Evolutionary conservation across 2,797 vertebrate genomes (phyloP), one percentile per base, ranked within the genome.

Genomic region (Cyclopterus lumpus): DNA sequence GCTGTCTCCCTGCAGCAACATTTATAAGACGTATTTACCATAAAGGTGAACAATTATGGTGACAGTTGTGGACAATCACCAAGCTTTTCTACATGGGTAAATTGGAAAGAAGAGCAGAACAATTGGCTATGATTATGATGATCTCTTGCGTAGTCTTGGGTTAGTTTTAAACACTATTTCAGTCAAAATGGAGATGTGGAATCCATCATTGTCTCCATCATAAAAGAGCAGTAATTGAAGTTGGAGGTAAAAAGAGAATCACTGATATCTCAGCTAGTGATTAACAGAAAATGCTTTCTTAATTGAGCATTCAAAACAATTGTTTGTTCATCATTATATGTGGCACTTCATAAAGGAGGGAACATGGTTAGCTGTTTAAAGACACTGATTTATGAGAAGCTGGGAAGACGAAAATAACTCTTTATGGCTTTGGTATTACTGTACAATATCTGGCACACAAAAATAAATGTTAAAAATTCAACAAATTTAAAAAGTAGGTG

Each of bases 291-390:
- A 48, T 12, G 34, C 36, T 75, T 71, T 78, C 58, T 58, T 42
- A 30, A 51, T 46, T 28, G 34, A 73, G 40, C 32, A 59, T 46
- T 40, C 58, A n/a, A 75, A 55, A 64, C 32, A 53, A 40, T 67
- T 24, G 82, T 80, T 86, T 83, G 48, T 82, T 81, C 62, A 80
- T 82, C 44, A 67, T 69, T 61, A 16, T 5, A 69, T 73, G 42
- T 32, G 59, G 46, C 40, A 28, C 57, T 62, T 82, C 10, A 64
- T 51, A 42, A 64, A 48, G 53, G 11, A 49, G 5, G 12, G 58
- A 55, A 51, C 22, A 68, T 72, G 14, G 36, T 44, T 32, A 57
- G 22, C 18, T 46, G 2, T 42, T 77, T 38, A 72, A 77, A 49
- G 49, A 58, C 11, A 20, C 26, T 48, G 30, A 69, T 63, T 68